A percentile compares a stretch with the other conserved stretches of the same genome.
Conservation (phyloP, 2,888 invertebrate genomes). For the Thera britannica region DNA sequence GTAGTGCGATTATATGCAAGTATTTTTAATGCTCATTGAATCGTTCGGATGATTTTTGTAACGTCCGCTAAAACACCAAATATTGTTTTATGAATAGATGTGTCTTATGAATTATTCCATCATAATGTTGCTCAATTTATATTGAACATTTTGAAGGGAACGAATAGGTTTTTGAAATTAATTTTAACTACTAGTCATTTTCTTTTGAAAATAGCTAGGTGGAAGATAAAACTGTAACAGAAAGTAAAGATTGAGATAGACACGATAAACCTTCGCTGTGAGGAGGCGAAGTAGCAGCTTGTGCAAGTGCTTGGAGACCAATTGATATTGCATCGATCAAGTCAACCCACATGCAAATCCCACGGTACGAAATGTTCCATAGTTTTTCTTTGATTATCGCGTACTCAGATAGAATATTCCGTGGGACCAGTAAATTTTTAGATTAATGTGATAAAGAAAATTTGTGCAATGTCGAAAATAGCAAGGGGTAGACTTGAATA, state of each 20-base stretch:
- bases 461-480: conserved; percentile 15
- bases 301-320: conserved; percentile 33
- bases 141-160: conserved; percentile 76
- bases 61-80: conserved; percentile 79
- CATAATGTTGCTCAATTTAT: conserved; percentile 81
- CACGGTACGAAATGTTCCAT: conserved; percentile 43
- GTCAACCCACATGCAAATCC: conserved; percentile 45
- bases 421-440: conserved; percentile 68
- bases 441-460: conserved; percentile 38
- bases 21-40: conserved; percentile 68
- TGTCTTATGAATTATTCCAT: conserved; percentile 82
- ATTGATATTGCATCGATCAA: conserved; percentile 36
- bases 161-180: conserved; percentile 68
- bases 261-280: conserved; percentile 26
- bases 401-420: conserved; percentile 64
- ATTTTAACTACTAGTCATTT: conserved; percentile 79
- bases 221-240: conserved; percentile 59
- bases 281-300: conserved; percentile 36
- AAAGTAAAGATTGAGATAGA: conserved; percentile 47
- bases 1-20: conserved; percentile 53
- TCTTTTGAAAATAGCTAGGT: conserved; percentile 82
- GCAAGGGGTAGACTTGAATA: conserved; percentile 16
- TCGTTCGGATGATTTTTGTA: conserved; percentile 63
- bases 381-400: conserved; percentile 48
- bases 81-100: conserved; percentile 78